Evolutionary conservation across 2,113 vertebrate species (phyloP), one percentile per base, ranked within the genome.

Genomic region (Dissostichus mawsoni): DNA sequence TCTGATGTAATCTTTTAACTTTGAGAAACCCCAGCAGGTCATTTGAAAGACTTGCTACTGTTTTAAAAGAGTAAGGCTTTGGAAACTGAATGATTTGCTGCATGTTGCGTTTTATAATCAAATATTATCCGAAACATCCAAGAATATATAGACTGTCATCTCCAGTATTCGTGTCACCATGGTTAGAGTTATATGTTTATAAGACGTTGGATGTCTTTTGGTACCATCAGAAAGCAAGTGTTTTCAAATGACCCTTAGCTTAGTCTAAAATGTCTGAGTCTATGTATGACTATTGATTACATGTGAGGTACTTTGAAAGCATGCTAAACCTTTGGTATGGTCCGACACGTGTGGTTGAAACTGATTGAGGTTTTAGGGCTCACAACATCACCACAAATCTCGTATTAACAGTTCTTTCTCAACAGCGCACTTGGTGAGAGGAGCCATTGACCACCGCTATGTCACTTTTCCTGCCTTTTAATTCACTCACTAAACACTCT

Each of bases 401-500:
- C 3, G 0, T 51, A 45, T 80, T 89, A 86, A 85, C 44, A 7
- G 51, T 63, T 1, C 4, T 81, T 76, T 76, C 62, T 66, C 41
- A 69, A 25, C 88, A 92, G 89, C 53, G 0, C 6, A 0, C 69
- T 29, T 13, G 23, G 2, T 18, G 23, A 13, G 41, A 36, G 29
- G 78, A 82, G 41, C 69, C 55, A 2, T 25, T 47, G 57, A 55
- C 41, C 48, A 23, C 17, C 23, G 36, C 58, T 51, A 20, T 44
- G 14, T 80, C 76, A 55, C 61, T 29, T 71, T 56, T 71, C 17
- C 36, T 66, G 13, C 61, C 18, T 85, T 78, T 76, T 29, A 29
- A 66, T 82, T 64, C 62, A 48, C 57, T 72, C 48, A 12, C 72
- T 50, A 80, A 69, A 83, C 74, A 17, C 41, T 78, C 23, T 62